phyloP scores from a whole-genome alignment of 2,113 vertebrate genomes.

The Zosterops hypoxanthus region DNA sequence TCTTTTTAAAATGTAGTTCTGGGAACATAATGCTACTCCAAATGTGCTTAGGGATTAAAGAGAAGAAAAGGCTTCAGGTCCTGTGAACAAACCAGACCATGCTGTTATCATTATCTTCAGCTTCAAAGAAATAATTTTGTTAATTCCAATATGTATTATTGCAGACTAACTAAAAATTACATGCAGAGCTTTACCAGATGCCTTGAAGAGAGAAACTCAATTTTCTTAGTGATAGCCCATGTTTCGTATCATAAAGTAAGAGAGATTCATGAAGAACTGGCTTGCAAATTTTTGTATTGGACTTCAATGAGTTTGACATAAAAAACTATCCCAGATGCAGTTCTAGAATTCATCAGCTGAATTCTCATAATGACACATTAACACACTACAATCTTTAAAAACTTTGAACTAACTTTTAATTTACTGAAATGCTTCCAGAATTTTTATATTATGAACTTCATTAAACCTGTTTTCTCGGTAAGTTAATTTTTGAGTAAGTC shows the following conservation, averaged over 20 bases:
- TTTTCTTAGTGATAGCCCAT: not conserved
- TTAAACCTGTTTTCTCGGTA: not conserved
- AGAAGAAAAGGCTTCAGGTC: not conserved
- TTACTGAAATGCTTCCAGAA: slow-evolving; percentile 15
- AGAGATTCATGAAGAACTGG: not conserved
- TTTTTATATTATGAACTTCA: slow-evolving; percentile 35
- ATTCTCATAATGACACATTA: not conserved
- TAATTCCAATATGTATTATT: not conserved
- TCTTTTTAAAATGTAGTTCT: not conserved
- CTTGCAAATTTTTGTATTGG: not conserved
- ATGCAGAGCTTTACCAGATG: not conserved
- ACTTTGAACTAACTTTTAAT: slow-evolving; percentile 15
- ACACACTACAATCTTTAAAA: not conserved
- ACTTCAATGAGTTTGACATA: not conserved
- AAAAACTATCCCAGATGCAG: not conserved
- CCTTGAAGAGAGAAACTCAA: not conserved
- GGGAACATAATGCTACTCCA: not conserved
- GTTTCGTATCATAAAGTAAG: not conserved
- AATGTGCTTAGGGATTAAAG: not conserved
- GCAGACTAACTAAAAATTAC: not conserved
- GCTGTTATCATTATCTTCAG: not conserved
- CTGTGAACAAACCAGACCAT: not conserved
- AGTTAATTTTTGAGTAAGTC: not conserved
- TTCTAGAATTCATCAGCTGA: not conserved
- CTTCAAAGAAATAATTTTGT: not conserved